A percentile compares a stretch with the other conserved stretches of the same genome.
These are phyloP conservation scores for Acleris emargana DNA, from an alignment of 2,888 invertebrate species.

Conservation along the genomic window DNA sequence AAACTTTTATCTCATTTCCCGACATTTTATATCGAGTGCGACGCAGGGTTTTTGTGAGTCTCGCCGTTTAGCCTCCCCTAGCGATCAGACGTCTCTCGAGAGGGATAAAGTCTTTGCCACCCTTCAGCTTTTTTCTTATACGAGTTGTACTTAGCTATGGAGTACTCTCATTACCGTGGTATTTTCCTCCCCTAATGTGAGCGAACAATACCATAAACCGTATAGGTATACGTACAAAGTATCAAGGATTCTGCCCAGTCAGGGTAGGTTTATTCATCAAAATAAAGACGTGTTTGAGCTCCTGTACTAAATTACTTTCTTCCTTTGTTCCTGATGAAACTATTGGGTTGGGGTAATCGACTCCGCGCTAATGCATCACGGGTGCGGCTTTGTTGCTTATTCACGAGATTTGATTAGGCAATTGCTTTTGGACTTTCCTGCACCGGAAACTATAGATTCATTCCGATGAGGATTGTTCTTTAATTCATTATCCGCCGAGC, in stretches of 20 bases:
- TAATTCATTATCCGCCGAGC: background rate
- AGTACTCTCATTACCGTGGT: slow-evolving; percentile 67
- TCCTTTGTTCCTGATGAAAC: slow-evolving; percentile 55
- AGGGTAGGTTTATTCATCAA: slow-evolving; percentile 34
- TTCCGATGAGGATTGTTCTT: slow-evolving; percentile 6
- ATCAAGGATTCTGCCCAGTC: slow-evolving; percentile 34
- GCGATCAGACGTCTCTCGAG: slow-evolving; percentile 46
- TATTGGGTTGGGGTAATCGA: slow-evolving; percentile 52
- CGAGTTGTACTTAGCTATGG: slow-evolving; percentile 49
- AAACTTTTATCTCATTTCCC: slow-evolving; percentile 30
- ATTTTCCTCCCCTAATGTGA: slow-evolving; percentile 62
- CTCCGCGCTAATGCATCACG: slow-evolving; percentile 45
- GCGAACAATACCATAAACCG: slow-evolving; percentile 59
- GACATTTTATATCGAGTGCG: slow-evolving; percentile 19
- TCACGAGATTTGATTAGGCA: slow-evolving; percentile 60
- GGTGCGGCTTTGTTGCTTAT: slow-evolving; percentile 55
- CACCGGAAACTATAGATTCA: slow-evolving; percentile 24
- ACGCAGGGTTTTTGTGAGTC: slow-evolving; percentile 36
- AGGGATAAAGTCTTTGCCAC: slow-evolving; percentile 56
- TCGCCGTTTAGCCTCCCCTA: slow-evolving; percentile 43
- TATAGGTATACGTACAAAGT: slow-evolving; percentile 38
- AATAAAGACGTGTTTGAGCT: slow-evolving; percentile 41
- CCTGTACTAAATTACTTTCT: slow-evolving; percentile 54
- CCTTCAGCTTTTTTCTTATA: slow-evolving; percentile 60
- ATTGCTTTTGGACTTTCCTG: slow-evolving; percentile 26